These are phyloP conservation scores for Paramuricea clavata DNA, from an alignment of 92 coral and sea anemone species.

Conservation along the genomic window DNA sequence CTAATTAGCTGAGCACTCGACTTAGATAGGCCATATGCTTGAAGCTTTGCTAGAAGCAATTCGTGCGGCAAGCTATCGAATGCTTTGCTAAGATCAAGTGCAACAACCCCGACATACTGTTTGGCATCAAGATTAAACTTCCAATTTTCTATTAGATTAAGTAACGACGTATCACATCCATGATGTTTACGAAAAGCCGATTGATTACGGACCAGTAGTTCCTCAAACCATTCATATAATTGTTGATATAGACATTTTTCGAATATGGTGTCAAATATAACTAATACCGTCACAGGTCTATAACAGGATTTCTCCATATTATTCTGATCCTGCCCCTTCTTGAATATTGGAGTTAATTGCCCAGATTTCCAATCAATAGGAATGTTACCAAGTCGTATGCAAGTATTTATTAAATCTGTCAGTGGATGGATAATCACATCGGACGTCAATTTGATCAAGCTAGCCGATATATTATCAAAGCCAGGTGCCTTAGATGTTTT, in stretches of 20 bases:
- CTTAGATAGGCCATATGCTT: constrained; percentile 43
- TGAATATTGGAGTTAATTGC: constrained; percentile 25
- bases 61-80: constrained; percentile 59
- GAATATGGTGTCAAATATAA: not conserved
- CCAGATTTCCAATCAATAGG: constrained; percentile 33
- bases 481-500: constrained; percentile 29
- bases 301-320: not conserved
- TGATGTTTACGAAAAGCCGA: constrained; percentile 41
- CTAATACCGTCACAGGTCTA: constrained; percentile 15
- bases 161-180: constrained; percentile 35
- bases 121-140: constrained; percentile 26
- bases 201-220: constrained; percentile 17
- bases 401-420: constrained; percentile 22
- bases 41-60: constrained; percentile 50
- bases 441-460: not conserved
- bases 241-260: constrained; percentile 41
- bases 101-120: constrained; percentile 28
- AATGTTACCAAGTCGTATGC: not conserved
- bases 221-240: constrained; percentile 29
- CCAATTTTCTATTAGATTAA: constrained; percentile 31
- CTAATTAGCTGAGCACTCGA: constrained; percentile 25
- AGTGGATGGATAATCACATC: constrained; percentile 11
- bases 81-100: constrained; percentile 58
- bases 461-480: constrained; percentile 12
- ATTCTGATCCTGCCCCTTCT: not conserved